Percentiles rank a stretch among this genome's conserved stretches.
Conservation (phyloP, 2,797 vertebrate species). For the Pseudomugil tenellus region DNA sequence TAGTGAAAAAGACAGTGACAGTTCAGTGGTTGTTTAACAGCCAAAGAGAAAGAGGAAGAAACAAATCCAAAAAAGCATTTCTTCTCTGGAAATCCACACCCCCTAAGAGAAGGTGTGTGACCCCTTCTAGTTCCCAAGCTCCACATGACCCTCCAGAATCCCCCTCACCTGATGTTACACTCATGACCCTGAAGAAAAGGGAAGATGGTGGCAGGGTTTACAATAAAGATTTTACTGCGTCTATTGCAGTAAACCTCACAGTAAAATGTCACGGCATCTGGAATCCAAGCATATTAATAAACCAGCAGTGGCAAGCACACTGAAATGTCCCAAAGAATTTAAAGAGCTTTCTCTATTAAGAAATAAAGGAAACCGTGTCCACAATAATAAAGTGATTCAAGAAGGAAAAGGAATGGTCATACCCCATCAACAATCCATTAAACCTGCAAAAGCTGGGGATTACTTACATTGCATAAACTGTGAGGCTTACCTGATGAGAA, state of each 20-base stretch:
- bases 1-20: too few species aligned
- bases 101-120: too few species aligned
- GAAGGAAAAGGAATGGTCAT: not conserved
- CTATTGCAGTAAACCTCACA: not conserved
- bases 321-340: slow-evolving; percentile 2
- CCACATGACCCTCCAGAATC: too few species aligned
- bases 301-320: not conserved
- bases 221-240: too few species aligned
- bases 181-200: too few species aligned
- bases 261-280: slow-evolving; percentile 11
- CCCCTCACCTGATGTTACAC: too few species aligned
- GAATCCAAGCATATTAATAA: slow-evolving; percentile 12
- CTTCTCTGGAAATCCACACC: too few species aligned
- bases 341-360: slow-evolving; percentile 5
- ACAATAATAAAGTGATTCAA: slow-evolving; percentile 8
- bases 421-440: slow-evolving; percentile 5
- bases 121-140: too few species aligned
- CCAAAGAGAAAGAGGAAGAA: too few species aligned
- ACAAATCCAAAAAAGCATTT: too few species aligned
- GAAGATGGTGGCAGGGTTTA: too few species aligned
- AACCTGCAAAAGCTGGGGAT: slow-evolving; percentile 3
- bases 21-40: too few species aligned
- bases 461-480: slow-evolving; percentile 6
- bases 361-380: slow-evolving; percentile 7
- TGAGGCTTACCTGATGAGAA: not conserved